Evolutionary conservation across 1,140 invertebrate genomes (phyloP), one percentile per base, ranked within the genome.

Genomic region (Aphis gossypii): DNA sequence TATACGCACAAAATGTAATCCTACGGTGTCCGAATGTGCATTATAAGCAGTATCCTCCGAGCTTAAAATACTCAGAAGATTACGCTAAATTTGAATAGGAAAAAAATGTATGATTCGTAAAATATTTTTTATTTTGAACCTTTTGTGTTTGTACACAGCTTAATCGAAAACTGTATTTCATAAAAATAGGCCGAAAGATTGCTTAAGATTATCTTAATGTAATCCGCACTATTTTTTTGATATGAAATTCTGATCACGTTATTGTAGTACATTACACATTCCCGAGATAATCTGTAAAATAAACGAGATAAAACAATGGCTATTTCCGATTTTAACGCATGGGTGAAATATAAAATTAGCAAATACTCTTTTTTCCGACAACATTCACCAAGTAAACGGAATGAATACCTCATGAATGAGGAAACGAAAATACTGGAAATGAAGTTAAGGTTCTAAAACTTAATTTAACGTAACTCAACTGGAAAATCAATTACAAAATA

Each of bases 391-490:
- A 91, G 30, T n/a, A 76, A 48, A 44, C 30, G 25, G 20, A 90
- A 56, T 56, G 30, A 76, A 76, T 35, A n/a, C 7, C 25, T 46
- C 18, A n/a, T 18, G 41, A 20, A 91, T 18, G 41, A 91, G 25
- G n/a, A 68, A 44, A 91, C 38, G 44, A 91, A 76, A 91, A 82
- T 44, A 60, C 23, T 68, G 18, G 41, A 91, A 91, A 56, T 38
- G 46, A 56, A 89, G 51, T 89, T 41, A 92, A 92, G 41, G 76
- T 35, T 46, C 14, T 35, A 11, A 51, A 83, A 54, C n/a, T 92
- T 92, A 92, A 92, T 92, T 92, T 92, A 83, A 83, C 20, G 68
- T 76, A 48, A 83, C 68, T 92, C 41, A 35, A 82, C 91, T 83
- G 91, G 76, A 92, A 92, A 92, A 92, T 51, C 76, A 46, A 92